A percentile compares a stretch with the other conserved stretches of the same genome.
Conservation (phyloP, 1,140 invertebrate genomes). For the Caenorhabditis briggsae region DNA sequence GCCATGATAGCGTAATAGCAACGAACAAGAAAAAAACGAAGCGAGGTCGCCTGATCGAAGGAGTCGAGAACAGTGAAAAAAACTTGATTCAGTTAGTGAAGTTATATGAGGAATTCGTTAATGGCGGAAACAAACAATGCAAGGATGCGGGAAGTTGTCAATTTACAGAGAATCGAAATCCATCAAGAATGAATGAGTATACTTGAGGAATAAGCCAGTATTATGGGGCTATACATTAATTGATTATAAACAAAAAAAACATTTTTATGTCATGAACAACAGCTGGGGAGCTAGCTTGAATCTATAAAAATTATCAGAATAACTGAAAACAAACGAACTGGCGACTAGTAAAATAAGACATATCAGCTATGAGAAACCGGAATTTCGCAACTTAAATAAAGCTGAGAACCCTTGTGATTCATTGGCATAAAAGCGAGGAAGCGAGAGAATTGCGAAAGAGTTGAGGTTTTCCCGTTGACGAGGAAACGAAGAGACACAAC, state of each 20-base stretch:
- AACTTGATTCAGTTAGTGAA: not conserved
- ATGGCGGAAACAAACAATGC: not conserved
- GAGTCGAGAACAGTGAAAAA: not conserved
- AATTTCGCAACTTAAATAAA: slow-evolving; percentile 46
- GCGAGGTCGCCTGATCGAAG: not conserved
- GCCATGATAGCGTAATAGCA: not conserved
- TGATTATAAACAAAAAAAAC: slow-evolving; percentile 3
- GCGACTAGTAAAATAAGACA: not conserved
- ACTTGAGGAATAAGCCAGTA: too few species aligned
- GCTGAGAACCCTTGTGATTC: slow-evolving; percentile 39
- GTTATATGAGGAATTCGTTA: not conserved
- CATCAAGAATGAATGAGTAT: too few species aligned
- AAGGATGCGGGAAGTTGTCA: not conserved
- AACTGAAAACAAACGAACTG: too few species aligned
- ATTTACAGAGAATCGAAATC: not conserved
- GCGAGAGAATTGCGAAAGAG: slow-evolving; percentile 32
- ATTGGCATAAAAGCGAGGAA: slow-evolving; percentile 12
- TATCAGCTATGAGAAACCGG: not conserved
- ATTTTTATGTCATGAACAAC: too few species aligned
- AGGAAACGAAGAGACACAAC: slow-evolving; percentile 25
- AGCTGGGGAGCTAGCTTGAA: too few species aligned
- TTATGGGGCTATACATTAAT: too few species aligned
- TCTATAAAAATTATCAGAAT: too few species aligned
- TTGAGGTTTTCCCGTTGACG: not conserved
- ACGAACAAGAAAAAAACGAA: not conserved